phyloP scores from a whole-genome alignment of 1,140 invertebrate species.

The Thaumatotibia leucotreta region DNA sequence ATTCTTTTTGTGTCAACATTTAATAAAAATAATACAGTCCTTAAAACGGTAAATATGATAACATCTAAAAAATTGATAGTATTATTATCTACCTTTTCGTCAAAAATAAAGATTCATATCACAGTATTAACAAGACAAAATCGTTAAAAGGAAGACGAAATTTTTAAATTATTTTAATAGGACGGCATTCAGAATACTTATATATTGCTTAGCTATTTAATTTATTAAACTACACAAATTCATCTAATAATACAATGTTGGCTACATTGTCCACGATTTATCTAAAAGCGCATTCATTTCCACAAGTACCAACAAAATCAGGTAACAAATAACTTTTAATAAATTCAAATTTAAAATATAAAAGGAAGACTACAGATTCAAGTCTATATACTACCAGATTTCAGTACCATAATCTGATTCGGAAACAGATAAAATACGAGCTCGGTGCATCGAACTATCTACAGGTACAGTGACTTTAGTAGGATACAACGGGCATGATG shows the following conservation, averaged over 20 bases:
- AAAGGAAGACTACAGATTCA: background rate
- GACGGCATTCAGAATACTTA: background rate
- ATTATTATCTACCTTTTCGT: background rate
- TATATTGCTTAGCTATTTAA: background rate
- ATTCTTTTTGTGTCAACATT: slow-evolving; percentile 40
- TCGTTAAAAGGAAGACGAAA: background rate
- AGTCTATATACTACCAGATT: slow-evolving; percentile 81
- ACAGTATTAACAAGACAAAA: slow-evolving; percentile 4
- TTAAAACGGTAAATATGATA: background rate
- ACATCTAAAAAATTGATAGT: background rate
- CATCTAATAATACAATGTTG: background rate
- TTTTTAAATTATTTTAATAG: too few relatives aligned
- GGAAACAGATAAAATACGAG: slow-evolving; percentile 76
- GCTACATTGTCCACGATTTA: background rate
- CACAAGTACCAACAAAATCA: background rate
- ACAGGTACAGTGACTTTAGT: slow-evolving; percentile 77
- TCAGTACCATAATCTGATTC: slow-evolving; percentile 82
- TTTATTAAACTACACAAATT: background rate
- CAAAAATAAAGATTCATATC: slow-evolving; percentile 7
- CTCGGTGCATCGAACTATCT: slow-evolving; percentile 74
- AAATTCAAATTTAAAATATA: background rate
- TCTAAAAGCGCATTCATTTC: background rate
- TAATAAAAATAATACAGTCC: slow-evolving; percentile 23
- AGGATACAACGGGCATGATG: slow-evolving; percentile 62
- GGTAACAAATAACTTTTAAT: background rate